Conservation (phyloP, 2,888 invertebrate species). For the Clepsis dumicolana region DNA sequence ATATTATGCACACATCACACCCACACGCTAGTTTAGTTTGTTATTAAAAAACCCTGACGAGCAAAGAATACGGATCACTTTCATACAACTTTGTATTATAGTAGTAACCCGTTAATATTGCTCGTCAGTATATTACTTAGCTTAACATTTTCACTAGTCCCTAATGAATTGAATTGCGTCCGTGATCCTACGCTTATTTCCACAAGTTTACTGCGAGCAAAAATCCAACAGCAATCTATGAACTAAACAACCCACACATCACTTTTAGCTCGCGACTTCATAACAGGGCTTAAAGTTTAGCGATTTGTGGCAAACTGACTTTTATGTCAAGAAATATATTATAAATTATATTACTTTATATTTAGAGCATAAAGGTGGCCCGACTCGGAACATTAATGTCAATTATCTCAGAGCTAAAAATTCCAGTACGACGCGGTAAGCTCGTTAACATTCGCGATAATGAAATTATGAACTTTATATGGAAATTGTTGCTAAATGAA, state of each 20-base stretch:
- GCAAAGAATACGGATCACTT: too few species aligned
- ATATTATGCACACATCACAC: too few species aligned
- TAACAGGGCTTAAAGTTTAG: neutral
- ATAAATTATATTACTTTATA: constrained; percentile 11
- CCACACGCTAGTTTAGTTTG: too few species aligned
- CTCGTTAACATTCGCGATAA: constrained; percentile 28
- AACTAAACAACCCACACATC: neutral
- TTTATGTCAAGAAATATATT: constrained; percentile 5
- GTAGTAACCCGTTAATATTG: too few species aligned
- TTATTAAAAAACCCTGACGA: too few species aligned
- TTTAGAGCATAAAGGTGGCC: constrained; percentile 25
- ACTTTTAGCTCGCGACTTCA: neutral
- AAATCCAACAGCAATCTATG: neutral
- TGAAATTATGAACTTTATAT: constrained; percentile 31
- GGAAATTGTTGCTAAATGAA: constrained; percentile 18
- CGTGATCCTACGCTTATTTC: neutral
- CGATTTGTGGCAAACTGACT: constrained; percentile 7
- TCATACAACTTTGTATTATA: too few species aligned
- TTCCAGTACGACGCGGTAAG: constrained; percentile 19
- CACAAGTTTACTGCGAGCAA: neutral
- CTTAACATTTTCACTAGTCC: too few species aligned
- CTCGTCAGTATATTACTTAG: too few species aligned
- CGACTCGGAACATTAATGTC: constrained; percentile 24
- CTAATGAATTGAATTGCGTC: too few species aligned
- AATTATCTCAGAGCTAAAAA: constrained; percentile 27